These are phyloP conservation scores for Dipodomys merriami DNA, from an alignment of 2,113 vertebrate species.

Conservation along the genomic window DNA sequence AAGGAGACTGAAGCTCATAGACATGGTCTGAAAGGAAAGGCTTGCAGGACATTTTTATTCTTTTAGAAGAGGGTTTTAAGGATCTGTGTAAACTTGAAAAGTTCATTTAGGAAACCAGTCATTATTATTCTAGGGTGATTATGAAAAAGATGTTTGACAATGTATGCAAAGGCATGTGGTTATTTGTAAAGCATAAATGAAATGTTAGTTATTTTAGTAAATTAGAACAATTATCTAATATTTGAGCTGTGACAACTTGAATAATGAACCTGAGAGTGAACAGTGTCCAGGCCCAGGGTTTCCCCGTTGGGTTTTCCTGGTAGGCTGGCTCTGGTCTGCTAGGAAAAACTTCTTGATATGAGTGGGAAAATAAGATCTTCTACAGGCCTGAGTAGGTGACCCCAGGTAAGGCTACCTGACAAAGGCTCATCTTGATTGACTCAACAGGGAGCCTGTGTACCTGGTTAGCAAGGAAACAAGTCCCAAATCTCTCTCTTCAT, in stretches of 20 bases:
- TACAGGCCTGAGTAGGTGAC: neutral
- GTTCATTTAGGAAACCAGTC: neutral
- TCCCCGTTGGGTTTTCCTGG: neutral
- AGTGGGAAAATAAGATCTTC: neutral
- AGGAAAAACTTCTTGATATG: neutral
- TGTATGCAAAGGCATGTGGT: neutral
- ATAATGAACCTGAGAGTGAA: neutral
- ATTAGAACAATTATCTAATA: neutral
- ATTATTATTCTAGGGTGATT: neutral
- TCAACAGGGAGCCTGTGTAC: neutral
- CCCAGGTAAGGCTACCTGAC: neutral
- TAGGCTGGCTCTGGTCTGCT: neutral
- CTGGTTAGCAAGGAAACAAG: neutral
- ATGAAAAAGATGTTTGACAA: neutral
- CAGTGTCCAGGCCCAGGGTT: neutral
- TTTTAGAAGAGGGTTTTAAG: neutral
- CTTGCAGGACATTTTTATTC: neutral
- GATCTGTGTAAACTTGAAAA: neutral
- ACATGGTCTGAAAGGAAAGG: conserved; percentile 11
- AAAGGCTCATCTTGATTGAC: neutral
- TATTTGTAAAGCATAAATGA: conserved; percentile 2
- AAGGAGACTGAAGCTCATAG: neutral
- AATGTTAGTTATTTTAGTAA: neutral
- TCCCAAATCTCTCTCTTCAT: neutral
- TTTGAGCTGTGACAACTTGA: neutral